Evolutionary conservation across 2,797 vertebrate genomes (phyloP).

Genomic region (Pitangus sulphuratus): DNA sequence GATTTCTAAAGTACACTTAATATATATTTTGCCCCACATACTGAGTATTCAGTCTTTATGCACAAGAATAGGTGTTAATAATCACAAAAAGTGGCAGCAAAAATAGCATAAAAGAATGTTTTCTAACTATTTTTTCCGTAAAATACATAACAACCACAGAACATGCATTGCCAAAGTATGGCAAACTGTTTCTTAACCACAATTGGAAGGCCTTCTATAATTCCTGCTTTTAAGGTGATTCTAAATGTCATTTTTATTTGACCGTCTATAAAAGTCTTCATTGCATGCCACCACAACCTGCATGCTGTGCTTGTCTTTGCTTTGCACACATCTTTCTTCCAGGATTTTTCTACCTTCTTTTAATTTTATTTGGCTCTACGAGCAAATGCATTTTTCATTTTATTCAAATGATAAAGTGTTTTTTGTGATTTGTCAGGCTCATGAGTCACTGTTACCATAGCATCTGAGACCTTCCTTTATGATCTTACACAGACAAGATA

Average conservation of each 20-base stretch:
- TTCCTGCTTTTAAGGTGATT: neutral
- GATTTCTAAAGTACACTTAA: neutral
- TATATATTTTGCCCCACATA: neutral
- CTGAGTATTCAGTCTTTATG: neutral
- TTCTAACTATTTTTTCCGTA: neutral
- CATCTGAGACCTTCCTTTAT: neutral
- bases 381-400: neutral
- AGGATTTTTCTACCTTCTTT: neutral
- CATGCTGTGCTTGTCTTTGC: neutral
- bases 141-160: neutral
- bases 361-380: neutral
- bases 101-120: neutral
- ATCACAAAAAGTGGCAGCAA: neutral
- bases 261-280: neutral
- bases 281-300: neutral
- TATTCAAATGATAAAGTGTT: neutral
- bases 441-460: neutral
- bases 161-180: neutral
- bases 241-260: neutral
- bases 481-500: neutral
- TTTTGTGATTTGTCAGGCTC: neutral
- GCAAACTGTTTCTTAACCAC: neutral
- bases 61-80: neutral
- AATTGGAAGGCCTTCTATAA: neutral
- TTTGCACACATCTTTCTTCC: neutral